Evolutionary conservation across 2,888 invertebrate genomes (phyloP).

Genomic region (Caenorhabditis sp.): DNA sequence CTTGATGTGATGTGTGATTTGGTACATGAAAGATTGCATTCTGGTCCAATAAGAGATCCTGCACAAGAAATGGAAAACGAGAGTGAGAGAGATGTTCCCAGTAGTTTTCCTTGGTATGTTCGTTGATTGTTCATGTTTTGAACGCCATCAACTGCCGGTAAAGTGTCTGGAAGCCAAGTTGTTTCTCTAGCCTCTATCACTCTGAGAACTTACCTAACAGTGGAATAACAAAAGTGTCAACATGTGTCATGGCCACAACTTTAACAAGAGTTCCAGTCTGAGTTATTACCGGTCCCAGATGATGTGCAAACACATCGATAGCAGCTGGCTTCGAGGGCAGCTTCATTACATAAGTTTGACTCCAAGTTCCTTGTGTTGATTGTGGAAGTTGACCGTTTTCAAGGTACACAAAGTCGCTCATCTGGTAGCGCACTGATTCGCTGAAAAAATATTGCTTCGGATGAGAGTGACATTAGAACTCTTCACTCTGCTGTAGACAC

Average conservation of each 20-base stretch:
- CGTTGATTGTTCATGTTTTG: slow-evolving; percentile 44
- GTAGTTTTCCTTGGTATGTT: slow-evolving; percentile 50
- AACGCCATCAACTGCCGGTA: slow-evolving; percentile 37
- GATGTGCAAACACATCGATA: slow-evolving; percentile 60
- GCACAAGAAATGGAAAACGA: slow-evolving; percentile 61
- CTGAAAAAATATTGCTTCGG: background rate
- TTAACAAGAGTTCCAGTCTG: slow-evolving; percentile 27
- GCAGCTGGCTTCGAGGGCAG: slow-evolving; percentile 42
- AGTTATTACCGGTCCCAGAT: slow-evolving; percentile 55
- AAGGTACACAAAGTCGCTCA: slow-evolving; percentile 44
- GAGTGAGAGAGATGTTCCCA: slow-evolving; percentile 54
- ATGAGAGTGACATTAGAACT: background rate
- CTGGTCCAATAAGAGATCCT: slow-evolving; percentile 58
- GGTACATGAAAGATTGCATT: slow-evolving; percentile 62
- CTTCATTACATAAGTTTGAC: slow-evolving; percentile 29
- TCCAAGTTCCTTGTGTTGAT: slow-evolving; percentile 12
- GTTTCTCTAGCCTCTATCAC: too few relatives aligned
- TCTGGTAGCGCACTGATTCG: slow-evolving; percentile 43
- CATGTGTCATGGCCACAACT: slow-evolving; percentile 48
- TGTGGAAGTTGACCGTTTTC: slow-evolving; percentile 45
- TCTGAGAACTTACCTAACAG: too few relatives aligned
- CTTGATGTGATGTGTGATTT: slow-evolving; percentile 49
- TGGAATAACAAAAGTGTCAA: slow-evolving; percentile 57
- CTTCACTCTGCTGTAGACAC: slow-evolving; percentile 46
- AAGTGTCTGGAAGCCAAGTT: too few relatives aligned